A percentile compares a stretch with the other conserved stretches of the same genome.
phyloP scores from a whole-genome alignment of 1,140 invertebrate species.

The Drosophila ambigua region DNA sequence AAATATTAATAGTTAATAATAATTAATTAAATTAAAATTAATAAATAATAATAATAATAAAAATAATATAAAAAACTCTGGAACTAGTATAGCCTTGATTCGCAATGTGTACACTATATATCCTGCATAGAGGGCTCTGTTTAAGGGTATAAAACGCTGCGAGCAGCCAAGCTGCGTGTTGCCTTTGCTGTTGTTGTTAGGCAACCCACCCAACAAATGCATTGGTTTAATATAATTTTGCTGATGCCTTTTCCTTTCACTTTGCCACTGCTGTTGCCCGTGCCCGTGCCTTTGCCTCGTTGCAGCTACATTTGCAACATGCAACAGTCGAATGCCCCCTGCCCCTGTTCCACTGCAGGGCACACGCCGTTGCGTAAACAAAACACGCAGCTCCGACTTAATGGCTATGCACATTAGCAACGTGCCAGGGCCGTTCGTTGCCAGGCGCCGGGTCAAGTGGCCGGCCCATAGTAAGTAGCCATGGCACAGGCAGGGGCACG shows the following conservation, averaged over 20 bases:
- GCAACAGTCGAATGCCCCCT: conserved; percentile 51
- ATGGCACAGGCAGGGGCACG: too few relatives aligned
- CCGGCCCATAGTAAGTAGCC: conserved; percentile 29
- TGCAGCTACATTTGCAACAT: conserved; percentile 53
- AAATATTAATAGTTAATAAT: too few relatives aligned
- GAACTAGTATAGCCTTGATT: too few relatives aligned
- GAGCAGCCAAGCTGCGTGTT: conserved; percentile 10
- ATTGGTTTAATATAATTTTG: conserved; percentile 62
- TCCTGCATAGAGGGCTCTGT: too few relatives aligned
- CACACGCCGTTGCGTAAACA: conserved; percentile 75
- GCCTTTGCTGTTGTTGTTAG: conserved; percentile 55
- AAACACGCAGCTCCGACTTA: conserved; percentile 78
- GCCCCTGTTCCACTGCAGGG: conserved; percentile 1
- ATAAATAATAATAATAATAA: too few relatives aligned
- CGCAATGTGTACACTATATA: too few relatives aligned
- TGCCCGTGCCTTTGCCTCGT: conserved; percentile 7
- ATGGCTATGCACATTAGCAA: conserved; percentile 80
- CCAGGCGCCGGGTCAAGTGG: conserved; percentile 59
- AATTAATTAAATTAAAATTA: too few relatives aligned
- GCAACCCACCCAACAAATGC: conserved; percentile 33
- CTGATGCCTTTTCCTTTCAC: conserved; percentile 17
- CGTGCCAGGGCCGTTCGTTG: conserved; percentile 58
- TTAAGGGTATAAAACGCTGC: too few relatives aligned
- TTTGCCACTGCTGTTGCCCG: conserved; percentile 20
- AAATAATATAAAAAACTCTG: too few relatives aligned